Base-by-base conservation (phyloP, 2,797 vertebrate species). In the Knipowitschia caucasica region DNA sequence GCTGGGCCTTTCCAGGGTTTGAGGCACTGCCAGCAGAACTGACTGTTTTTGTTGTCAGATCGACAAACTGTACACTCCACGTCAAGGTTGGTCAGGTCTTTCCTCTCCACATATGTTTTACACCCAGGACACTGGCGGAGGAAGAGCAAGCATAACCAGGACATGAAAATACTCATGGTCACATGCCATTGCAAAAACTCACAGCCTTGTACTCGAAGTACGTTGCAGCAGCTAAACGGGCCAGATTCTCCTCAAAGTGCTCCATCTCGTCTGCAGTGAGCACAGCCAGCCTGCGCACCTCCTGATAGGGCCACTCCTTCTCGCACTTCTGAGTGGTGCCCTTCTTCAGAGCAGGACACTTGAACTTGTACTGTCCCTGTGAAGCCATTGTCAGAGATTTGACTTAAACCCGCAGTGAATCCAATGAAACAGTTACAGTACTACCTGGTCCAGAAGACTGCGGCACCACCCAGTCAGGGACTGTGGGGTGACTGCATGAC, bases 11-110 rank as follows among this genome's bases (percentile, higher is more conserved):
- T 86, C 82, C 86, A 85, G 0, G 20, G 0, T 35, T 4, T 62
- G 23, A 8, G 40, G 42, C 86, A 88, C 75, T 88, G 84, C 84
- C 83, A 86, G 64, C 82, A 88, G 64, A 88, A 88, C 1, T 68
- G 20, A 18, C 35, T 81, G 2, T 0, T 0, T n/a, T 49, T 21
- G 3, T 58, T 68, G 45, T 53, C 25, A 0, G 45, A 40, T n/a
- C 24, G 38, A 0, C 86, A 88, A 11, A 86, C n/a, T 10, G 27
- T 39, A 55, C 86, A 87, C 5, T 1, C 1, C 1, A 84, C 83
- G 2, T 73, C 75, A 49, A 86, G 62, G 53, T 73, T 83, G 47
- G 59, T 50, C 4, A 51, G 31, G 15, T 81, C 2, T 27, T 24
- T 56, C 29, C 82, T 72, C 56, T 75, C 70, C 1, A 85, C 64